These are phyloP conservation scores for Anableps anableps DNA, from an alignment of 2,797 vertebrate species.

Conservation along the genomic window DNA sequence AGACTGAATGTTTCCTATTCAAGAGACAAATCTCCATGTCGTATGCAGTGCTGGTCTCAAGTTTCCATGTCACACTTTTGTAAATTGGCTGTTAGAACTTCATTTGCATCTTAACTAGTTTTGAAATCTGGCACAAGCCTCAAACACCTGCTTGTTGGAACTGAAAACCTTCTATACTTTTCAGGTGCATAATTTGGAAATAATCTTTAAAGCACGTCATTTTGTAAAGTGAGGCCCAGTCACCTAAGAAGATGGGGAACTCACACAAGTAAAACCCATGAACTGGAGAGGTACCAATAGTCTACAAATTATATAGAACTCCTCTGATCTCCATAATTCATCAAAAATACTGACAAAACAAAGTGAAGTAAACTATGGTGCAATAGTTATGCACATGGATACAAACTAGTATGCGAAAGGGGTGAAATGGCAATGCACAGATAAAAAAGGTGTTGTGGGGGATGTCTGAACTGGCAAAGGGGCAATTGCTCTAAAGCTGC, in stretches of 20 bases:
- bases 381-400: background rate
- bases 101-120: background rate
- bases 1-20: background rate
- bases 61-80: conserved; percentile 2
- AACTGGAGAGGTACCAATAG: background rate
- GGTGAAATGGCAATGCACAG: background rate
- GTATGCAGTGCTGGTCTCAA: background rate
- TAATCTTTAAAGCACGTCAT: background rate
- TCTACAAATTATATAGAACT: background rate
- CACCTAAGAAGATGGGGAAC: background rate
- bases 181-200: background rate
- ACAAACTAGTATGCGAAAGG: background rate
- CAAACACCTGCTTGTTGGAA: background rate
- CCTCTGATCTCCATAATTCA: background rate
- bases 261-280: background rate
- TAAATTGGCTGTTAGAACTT: background rate
- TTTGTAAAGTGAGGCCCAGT: background rate
- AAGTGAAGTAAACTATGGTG: background rate
- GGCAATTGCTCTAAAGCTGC: background rate
- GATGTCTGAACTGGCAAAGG: background rate
- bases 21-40: background rate
- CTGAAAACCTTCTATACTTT: background rate
- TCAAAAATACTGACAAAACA: background rate
- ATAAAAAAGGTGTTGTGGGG: background rate
- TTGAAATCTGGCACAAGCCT: background rate